Conservation (phyloP, 2,888 invertebrate species). For the Mimachlamys varia region DNA sequence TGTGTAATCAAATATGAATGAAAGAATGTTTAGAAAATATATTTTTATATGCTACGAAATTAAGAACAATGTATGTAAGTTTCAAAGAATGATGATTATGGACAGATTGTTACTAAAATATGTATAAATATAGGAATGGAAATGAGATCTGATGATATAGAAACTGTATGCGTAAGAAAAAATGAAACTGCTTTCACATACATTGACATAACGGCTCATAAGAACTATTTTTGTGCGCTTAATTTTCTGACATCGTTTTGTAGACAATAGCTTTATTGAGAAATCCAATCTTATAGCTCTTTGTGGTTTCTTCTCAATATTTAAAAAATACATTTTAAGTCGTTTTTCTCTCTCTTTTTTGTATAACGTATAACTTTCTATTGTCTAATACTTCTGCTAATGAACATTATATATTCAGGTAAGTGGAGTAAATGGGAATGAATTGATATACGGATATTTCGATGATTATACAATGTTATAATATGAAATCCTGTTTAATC, state of each 20-base stretch:
- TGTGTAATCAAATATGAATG: background rate
- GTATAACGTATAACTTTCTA: no score
- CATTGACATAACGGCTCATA: background rate
- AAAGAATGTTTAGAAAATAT: background rate
- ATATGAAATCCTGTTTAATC: no score
- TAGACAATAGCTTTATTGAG: background rate
- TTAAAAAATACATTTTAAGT: no score
- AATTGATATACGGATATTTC: no score
- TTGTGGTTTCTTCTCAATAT: background rate
- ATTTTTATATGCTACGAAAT: background rate
- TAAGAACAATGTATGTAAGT: background rate
- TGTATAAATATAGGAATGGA: background rate
- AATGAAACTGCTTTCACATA: constrained; percentile 6
- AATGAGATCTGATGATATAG: background rate
- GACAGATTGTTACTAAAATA: background rate
- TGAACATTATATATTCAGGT: no score
- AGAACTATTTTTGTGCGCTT: background rate
- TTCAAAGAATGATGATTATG: background rate
- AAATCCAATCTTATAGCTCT: background rate
- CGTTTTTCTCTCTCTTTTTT: no score
- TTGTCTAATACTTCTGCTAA: no score
- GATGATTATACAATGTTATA: no score
- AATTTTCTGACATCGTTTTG: background rate
- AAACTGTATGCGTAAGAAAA: background rate
- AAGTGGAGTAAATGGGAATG: no score